phyloP scores from a whole-genome alignment of 2,113 vertebrate species.

The Hippocampus abdominalis region DNA sequence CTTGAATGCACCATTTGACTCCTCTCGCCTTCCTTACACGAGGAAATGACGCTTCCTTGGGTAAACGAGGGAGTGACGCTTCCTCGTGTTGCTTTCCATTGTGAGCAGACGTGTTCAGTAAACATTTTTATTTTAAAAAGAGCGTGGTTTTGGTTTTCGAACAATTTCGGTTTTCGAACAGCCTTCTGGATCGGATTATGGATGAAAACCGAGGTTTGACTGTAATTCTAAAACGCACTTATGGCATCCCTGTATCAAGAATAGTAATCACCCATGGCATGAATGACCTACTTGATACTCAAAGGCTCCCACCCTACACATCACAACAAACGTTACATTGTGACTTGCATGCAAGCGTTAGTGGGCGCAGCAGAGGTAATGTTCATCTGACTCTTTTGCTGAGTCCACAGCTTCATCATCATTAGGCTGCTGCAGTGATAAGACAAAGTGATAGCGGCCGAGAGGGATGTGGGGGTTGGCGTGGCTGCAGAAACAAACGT shows the following conservation, averaged over 20 bases:
- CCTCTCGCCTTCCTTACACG: too few relatives aligned
- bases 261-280: not conserved
- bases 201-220: too few relatives aligned
- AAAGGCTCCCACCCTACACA: not conserved
- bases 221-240: not conserved
- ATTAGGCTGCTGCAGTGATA: conserved; percentile 61
- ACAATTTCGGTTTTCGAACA: too few relatives aligned
- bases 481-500: conserved; percentile 26
- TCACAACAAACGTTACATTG: not conserved
- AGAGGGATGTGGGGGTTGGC: conserved; percentile 14
- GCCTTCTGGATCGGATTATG: too few relatives aligned
- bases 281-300: not conserved
- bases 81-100: too few relatives aligned
- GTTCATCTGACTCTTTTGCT: conserved; percentile 58
- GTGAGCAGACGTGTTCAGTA: too few relatives aligned
- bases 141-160: too few relatives aligned
- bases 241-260: not conserved
- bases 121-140: too few relatives aligned
- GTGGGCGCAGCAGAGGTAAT: conserved; percentile 40
- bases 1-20: too few relatives aligned
- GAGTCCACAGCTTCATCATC: conserved; percentile 69
- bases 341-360: not conserved
- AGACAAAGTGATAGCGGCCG: conserved; percentile 57
- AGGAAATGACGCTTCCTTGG: too few relatives aligned
- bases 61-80: too few relatives aligned